Conservation (phyloP, 2,888 invertebrate genomes). For the Apamea anceps region DNA sequence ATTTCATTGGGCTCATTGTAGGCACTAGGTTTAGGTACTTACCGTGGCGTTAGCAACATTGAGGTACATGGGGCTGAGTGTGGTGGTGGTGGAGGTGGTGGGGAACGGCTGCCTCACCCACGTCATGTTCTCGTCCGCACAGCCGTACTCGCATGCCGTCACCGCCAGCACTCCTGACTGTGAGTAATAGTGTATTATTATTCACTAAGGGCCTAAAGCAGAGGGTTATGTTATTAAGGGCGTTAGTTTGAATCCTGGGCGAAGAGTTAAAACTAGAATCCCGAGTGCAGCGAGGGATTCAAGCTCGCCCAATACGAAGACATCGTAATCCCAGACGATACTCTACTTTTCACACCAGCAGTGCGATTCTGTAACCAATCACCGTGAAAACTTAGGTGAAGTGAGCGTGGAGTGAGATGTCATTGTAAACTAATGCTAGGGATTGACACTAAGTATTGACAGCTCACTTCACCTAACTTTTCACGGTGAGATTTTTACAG, state of each 20-base stretch:
- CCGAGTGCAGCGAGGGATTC: not conserved
- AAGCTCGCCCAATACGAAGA: not conserved
- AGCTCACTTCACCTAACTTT: too few species aligned
- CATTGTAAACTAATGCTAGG: too few species aligned
- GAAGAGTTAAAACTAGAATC: not conserved
- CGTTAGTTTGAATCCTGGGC: not conserved
- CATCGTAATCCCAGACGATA: not conserved
- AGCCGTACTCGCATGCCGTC: constrained; percentile 93
- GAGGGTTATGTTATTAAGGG: not conserved
- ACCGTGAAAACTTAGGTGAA: too few species aligned
- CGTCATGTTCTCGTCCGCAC: constrained; percentile 88
- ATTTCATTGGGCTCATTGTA: not conserved
- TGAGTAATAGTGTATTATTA: not conserved
- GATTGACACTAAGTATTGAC: too few species aligned
- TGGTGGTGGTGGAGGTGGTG: constrained; percentile 81
- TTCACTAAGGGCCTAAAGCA: not conserved
- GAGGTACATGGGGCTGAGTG: constrained; percentile 83
- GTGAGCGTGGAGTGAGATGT: too few species aligned
- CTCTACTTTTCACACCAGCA: not conserved
- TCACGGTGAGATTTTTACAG: too few species aligned
- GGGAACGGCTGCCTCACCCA: constrained; percentile 82
- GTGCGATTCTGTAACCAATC: too few species aligned
- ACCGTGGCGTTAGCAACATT: constrained; percentile 82
- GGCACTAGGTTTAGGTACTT: constrained; percentile 18
- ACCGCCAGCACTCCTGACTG: constrained; percentile 92